Conservation (phyloP, 2,888 invertebrate species). For the Boloria euphrosyne region DNA sequence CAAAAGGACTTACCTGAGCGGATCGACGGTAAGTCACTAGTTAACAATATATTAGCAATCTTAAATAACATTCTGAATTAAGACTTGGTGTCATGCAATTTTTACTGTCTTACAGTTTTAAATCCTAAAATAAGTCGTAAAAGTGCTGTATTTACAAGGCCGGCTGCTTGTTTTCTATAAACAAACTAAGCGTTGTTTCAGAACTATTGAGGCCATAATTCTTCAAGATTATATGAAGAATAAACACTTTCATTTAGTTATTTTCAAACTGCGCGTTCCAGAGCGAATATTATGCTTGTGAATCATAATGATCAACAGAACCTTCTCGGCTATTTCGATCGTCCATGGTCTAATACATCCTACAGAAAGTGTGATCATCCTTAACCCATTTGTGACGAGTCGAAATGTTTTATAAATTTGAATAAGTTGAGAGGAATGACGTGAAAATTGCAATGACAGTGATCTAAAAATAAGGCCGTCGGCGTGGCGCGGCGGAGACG, state of each 20-base stretch:
- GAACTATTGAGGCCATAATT: constrained; percentile 17
- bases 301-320: constrained; percentile 33
- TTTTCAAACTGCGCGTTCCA: constrained; percentile 26
- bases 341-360: constrained; percentile 47
- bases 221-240: constrained; percentile 34
- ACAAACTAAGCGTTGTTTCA: not conserved
- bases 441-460: constrained; percentile 81
- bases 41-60: too few species aligned
- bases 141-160: too few species aligned
- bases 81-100: too few species aligned
- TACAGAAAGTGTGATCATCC: constrained; percentile 58
- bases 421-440: constrained; percentile 63
- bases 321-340: constrained; percentile 49
- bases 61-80: too few species aligned
- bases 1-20: too few species aligned
- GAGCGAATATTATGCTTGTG: constrained; percentile 31
- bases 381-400: constrained; percentile 70
- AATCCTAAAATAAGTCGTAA: too few species aligned
- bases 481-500: constrained; percentile 57
- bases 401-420: constrained; percentile 59
- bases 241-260: constrained; percentile 34
- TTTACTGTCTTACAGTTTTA: too few species aligned
- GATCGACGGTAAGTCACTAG: too few species aligned
- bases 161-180: too few species aligned
- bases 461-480: constrained; percentile 75